Conservation (phyloP, 1,140 invertebrate genomes). For the Orussus abietinus region DNA sequence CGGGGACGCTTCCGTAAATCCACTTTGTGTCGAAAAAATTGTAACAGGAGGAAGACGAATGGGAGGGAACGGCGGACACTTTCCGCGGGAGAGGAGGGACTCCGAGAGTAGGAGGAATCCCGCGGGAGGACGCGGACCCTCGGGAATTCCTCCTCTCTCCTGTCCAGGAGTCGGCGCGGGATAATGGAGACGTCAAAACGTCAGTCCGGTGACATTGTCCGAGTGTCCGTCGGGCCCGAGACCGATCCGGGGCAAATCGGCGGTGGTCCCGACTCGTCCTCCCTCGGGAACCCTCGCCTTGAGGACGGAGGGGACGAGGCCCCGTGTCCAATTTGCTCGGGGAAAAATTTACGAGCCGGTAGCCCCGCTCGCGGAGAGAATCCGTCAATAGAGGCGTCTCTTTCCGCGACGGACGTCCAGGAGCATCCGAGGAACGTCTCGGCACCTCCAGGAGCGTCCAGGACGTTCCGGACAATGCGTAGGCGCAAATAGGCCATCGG, state of each 20-base stretch:
- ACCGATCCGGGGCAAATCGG: no score
- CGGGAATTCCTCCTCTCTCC: constrained; percentile 14
- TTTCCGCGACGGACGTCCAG: constrained; percentile 16
- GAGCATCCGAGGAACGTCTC: neutral
- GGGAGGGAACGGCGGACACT: no score
- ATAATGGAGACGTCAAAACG: constrained; percentile 26
- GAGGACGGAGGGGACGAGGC: constrained; percentile 1
- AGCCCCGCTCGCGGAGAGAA: constrained; percentile 25
- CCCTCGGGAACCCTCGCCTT: no score
- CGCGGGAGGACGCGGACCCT: no score
- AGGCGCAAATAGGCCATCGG: constrained; percentile 35
- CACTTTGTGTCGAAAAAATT: no score
- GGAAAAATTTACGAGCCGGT: constrained; percentile 25
- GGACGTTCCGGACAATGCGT: constrained; percentile 38
- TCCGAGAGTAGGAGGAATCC: constrained; percentile 1
- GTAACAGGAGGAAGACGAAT: no score
- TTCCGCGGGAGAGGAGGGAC: no score
- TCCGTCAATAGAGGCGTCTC: constrained; percentile 34
- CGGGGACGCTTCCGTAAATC: no score
- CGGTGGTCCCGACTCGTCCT: no score
- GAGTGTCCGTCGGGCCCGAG: no score
- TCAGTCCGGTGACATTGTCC: constrained; percentile 19
- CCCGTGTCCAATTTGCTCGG: constrained; percentile 26
- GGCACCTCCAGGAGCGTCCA: no score
- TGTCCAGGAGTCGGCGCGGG: constrained; percentile 3